A percentile compares a stretch with the other conserved stretches of the same genome.
Conservation (phyloP, 2,888 invertebrate species). For the Ceraclea dissimilis region DNA sequence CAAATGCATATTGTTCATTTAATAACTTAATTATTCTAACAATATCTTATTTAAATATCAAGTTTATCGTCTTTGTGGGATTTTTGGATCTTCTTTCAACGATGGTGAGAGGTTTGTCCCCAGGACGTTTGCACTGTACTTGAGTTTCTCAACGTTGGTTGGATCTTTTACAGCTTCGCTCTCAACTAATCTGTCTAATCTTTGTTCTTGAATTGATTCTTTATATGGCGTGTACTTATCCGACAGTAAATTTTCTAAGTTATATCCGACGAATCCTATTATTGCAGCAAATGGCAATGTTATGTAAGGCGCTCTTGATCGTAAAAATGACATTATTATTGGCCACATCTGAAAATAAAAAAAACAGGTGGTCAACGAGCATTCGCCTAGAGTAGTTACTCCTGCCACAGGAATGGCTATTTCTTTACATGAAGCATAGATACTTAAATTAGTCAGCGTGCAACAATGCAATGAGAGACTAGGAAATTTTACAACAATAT, state of each 20-base stretch:
- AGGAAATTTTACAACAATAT: too few relatives aligned
- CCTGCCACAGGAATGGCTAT: too few relatives aligned
- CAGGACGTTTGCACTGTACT: constrained; percentile 58
- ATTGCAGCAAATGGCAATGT: constrained; percentile 77
- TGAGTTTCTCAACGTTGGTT: constrained; percentile 58
- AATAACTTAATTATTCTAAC: too few relatives aligned
- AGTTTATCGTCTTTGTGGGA: not conserved
- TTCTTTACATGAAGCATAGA: too few relatives aligned
- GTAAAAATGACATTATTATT: constrained; percentile 53
- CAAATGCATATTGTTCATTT: too few relatives aligned
- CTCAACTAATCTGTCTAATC: constrained; percentile 61
- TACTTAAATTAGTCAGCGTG: too few relatives aligned
- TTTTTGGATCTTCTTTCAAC: constrained; percentile 31
- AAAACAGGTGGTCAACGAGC: not conserved
- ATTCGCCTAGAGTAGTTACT: not conserved
- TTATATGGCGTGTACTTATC: constrained; percentile 69
- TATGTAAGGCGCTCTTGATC: constrained; percentile 70
- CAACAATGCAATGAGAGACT: too few relatives aligned
- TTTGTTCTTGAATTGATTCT: constrained; percentile 65
- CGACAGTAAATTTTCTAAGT: constrained; percentile 66
- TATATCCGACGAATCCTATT: constrained; percentile 81
- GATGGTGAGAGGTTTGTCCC: constrained; percentile 62
- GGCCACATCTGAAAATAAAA: constrained; percentile 63
- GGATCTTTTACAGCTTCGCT: constrained; percentile 50
- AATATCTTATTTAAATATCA: too few relatives aligned